Conservation (phyloP, 1,140 invertebrate species). For the Homalodisca vitripennis region DNA sequence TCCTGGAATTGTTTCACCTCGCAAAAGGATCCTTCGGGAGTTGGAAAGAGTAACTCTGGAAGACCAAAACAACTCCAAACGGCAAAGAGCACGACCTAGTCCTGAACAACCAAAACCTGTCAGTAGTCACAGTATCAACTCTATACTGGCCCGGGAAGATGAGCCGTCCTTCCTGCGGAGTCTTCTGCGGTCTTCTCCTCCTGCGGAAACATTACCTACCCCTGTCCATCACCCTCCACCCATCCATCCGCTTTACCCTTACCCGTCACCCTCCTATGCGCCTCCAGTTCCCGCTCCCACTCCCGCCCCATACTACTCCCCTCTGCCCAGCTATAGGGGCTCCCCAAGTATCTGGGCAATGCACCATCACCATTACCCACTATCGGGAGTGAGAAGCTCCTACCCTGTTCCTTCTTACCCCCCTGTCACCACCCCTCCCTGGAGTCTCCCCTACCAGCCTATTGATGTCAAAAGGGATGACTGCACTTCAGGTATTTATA, state of each 20-base stretch:
- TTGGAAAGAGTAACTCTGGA: conserved; percentile 70
- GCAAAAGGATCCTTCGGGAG: conserved; percentile 70
- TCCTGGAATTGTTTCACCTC: conserved; percentile 62
- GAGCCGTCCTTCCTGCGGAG: conserved; percentile 42
- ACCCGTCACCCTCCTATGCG: conserved; percentile 42
- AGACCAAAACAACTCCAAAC: conserved; percentile 49
- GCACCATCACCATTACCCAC: conserved; percentile 2
- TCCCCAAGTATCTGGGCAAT: conserved; percentile 32
- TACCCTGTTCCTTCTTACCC: conserved; percentile 15
- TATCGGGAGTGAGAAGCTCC: neutral
- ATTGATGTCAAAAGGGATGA: conserved; percentile 28
- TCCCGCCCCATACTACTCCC: conserved; percentile 35
- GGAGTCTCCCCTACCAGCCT: conserved; percentile 5
- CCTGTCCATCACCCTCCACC: conserved; percentile 35
- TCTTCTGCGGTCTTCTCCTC: conserved; percentile 35
- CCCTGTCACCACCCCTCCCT: conserved; percentile 1
- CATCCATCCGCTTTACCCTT: conserved; percentile 39
- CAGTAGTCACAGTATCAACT: conserved; percentile 44
- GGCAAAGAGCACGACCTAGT: conserved; percentile 43
- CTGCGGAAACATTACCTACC: conserved; percentile 26
- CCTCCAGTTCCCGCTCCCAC: conserved; percentile 37
- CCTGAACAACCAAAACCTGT: conserved; percentile 41
- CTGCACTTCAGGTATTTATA: conserved; percentile 26
- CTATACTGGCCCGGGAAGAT: conserved; percentile 45
- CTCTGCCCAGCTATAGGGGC: conserved; percentile 41